phyloP scores from a whole-genome alignment of 35 echinoderm and acorn worm genomes.

The Diadema setosum region DNA sequence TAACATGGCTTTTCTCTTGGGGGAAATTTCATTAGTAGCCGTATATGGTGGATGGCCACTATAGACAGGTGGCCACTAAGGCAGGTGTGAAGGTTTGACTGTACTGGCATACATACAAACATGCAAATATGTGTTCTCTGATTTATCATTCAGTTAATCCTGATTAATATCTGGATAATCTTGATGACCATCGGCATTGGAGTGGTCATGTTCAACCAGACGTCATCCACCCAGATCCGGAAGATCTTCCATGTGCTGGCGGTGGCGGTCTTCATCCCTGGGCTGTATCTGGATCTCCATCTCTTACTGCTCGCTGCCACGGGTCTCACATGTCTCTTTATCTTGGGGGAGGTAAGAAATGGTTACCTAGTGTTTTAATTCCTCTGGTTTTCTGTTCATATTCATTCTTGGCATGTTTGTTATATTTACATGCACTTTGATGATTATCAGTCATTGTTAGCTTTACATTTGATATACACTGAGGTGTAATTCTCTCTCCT shows the following conservation, averaged over 20 bases:
- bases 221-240: constrained; percentile 77
- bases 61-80: too few relatives aligned
- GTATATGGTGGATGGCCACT: too few relatives aligned
- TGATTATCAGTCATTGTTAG: background rate
- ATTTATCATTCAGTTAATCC: constrained; percentile 40
- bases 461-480: too few relatives aligned
- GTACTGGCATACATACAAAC: too few relatives aligned
- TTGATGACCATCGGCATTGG: constrained; percentile 41
- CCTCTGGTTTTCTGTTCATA: too few relatives aligned
- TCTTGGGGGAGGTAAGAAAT: constrained; percentile 69
- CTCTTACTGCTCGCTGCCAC: constrained; percentile 75
- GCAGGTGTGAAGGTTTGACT: too few relatives aligned
- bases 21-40: too few relatives aligned
- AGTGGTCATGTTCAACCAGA: constrained; percentile 41
- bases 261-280: constrained; percentile 65
- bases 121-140: too few relatives aligned
- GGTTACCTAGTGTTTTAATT: background rate
- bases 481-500: too few relatives aligned
- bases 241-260: constrained; percentile 93
- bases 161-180: constrained; percentile 58
- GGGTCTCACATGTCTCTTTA: constrained; percentile 73
- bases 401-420: background rate
- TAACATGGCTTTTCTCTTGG: too few relatives aligned
- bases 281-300: constrained; percentile 53
- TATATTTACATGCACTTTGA: background rate